Percentiles rank a stretch among this genome's conserved stretches.
These are phyloP conservation scores for Campylomormyrus numenius DNA, from an alignment of 2,113 vertebrate genomes.

Conservation along the genomic window DNA sequence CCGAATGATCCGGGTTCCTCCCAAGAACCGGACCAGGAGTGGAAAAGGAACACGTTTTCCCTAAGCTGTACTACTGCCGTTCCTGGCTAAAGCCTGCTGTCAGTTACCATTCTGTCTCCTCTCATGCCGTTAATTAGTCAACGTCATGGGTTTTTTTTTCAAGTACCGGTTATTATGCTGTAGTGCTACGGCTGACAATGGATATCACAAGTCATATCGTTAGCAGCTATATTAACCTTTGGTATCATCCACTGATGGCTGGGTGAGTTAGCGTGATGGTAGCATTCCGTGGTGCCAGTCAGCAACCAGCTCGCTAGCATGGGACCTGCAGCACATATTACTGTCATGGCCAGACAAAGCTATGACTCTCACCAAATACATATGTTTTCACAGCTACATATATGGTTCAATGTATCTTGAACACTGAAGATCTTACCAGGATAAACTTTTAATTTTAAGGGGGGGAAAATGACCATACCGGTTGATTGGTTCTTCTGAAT, in stretches of 20 bases:
- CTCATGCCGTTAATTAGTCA: background rate
- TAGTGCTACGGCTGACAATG: background rate
- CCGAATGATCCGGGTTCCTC: slow-evolving; percentile 48
- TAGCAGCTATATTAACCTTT: slow-evolving; percentile 16
- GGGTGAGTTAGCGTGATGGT: background rate
- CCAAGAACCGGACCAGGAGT: slow-evolving; percentile 37
- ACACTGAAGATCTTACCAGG: background rate
- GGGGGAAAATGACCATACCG: background rate
- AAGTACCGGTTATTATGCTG: background rate
- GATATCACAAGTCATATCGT: background rate
- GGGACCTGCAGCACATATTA: background rate
- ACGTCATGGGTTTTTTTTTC: background rate
- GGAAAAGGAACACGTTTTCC: slow-evolving; percentile 46
- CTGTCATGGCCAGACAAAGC: background rate
- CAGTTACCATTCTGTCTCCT: background rate
- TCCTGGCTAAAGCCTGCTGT: slow-evolving; percentile 23
- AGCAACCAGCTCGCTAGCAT: background rate
- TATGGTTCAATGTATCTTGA: background rate
- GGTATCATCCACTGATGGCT: background rate
- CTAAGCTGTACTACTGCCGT: slow-evolving; percentile 34
- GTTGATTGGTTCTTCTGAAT: background rate
- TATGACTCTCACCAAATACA: background rate
- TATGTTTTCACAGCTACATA: background rate
- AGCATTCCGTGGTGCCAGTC: background rate
- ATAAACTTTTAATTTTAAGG: background rate